Evolutionary conservation across 2,888 invertebrate species (phyloP).

Genomic region (Subacronicta megacephala): DNA sequence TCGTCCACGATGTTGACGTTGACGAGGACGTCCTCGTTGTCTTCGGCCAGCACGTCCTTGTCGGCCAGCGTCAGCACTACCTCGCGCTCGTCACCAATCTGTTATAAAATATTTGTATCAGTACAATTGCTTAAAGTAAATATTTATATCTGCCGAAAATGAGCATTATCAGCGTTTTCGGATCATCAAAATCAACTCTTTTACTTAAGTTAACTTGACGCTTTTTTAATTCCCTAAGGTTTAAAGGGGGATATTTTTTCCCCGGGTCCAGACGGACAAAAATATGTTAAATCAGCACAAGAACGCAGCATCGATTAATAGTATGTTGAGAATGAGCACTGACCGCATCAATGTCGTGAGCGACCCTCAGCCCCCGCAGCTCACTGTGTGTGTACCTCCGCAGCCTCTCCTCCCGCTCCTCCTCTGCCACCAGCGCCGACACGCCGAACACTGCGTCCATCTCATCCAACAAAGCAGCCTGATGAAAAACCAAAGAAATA

Average conservation of each 20-base stretch:
- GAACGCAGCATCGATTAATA: too few relatives aligned
- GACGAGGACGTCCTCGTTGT: conserved; percentile 95
- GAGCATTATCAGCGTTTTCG: too few relatives aligned
- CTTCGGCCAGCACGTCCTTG: conserved; percentile 95
- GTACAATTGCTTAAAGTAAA: neutral
- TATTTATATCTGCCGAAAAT: too few relatives aligned
- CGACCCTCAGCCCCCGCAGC: conserved; percentile 92
- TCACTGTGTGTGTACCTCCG: conserved; percentile 93
- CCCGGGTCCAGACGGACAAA: too few relatives aligned
- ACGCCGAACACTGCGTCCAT: conserved; percentile 98
- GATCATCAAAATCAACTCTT: too few relatives aligned
- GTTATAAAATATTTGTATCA: conserved; percentile 7
- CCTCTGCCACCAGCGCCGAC: conserved; percentile 94
- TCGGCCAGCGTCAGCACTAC: conserved; percentile 98
- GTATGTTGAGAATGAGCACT: neutral
- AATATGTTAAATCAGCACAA: too few relatives aligned
- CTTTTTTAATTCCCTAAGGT: too few relatives aligned
- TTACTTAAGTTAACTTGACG: too few relatives aligned
- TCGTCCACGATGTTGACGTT: conserved; percentile 97
- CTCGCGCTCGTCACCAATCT: conserved; percentile 93
- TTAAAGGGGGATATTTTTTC: too few relatives aligned
- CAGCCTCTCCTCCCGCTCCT: conserved; percentile 88
- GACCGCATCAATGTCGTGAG: conserved; percentile 90
- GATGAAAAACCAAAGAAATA: conserved; percentile 12
- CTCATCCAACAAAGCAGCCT: conserved; percentile 98